A percentile compares a stretch with the other conserved stretches of the same genome.
Conservation (phyloP, 2,113 vertebrate genomes). For the Catharus minimus region DNA sequence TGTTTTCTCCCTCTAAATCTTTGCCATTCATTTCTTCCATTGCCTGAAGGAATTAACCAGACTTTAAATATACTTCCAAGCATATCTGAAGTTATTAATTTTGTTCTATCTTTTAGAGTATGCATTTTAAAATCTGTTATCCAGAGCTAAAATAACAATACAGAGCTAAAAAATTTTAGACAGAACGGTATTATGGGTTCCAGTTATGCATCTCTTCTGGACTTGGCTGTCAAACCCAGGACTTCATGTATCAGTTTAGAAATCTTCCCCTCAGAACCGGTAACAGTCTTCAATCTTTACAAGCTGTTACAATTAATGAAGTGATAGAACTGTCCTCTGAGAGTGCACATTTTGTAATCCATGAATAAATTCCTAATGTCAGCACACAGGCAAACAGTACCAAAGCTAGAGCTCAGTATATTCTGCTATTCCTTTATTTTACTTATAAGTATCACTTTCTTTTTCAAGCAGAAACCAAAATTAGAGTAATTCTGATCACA, state of each 20-base stretch:
- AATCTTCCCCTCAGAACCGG: background rate
- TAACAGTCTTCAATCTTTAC: background rate
- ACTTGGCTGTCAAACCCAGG: background rate
- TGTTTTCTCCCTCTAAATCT: slow-evolving; percentile 94
- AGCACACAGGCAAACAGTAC: background rate
- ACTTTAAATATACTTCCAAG: slow-evolving; percentile 53
- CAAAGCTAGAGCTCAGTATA: background rate
- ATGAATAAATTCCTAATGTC: background rate
- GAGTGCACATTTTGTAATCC: background rate
- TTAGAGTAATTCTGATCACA: background rate
- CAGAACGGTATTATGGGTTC: background rate
- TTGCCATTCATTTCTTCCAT: slow-evolving; percentile 97
- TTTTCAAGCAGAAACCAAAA: background rate
- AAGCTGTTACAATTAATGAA: slow-evolving; percentile 14
- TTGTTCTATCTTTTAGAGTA: slow-evolving; percentile 28
- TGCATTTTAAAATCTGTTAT: background rate
- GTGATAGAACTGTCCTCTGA: background rate
- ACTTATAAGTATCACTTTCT: background rate
- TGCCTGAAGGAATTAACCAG: slow-evolving; percentile 81
- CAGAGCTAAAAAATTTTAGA: background rate
- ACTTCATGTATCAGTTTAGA: background rate
- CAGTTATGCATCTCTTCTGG: background rate
- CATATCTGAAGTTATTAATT: slow-evolving; percentile 1
- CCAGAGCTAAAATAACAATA: background rate
- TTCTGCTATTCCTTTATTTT: background rate